These are phyloP conservation scores for Tryphoninae sp. DNA, from an alignment of 2,888 invertebrate genomes.

Conservation along the genomic window DNA sequence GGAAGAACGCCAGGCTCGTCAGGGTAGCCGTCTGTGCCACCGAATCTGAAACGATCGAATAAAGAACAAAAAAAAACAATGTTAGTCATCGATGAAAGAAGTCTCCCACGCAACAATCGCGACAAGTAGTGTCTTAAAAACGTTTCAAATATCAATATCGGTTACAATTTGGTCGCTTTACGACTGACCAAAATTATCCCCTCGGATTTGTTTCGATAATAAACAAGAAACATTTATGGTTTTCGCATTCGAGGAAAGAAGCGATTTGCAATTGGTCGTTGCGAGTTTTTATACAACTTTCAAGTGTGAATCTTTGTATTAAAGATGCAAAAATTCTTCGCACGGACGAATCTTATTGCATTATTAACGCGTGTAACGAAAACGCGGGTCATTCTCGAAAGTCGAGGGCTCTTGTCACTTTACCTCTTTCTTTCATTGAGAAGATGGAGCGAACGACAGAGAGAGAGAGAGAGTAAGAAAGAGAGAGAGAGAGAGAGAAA, in stretches of 20 bases:
- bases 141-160: slow-evolving; percentile 15
- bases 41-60: slow-evolving; percentile 76
- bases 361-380: slow-evolving; percentile 69
- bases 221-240: slow-evolving; percentile 34
- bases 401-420: slow-evolving; percentile 3
- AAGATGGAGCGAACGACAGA: slow-evolving; percentile 21
- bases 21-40: slow-evolving; percentile 78
- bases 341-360: slow-evolving; percentile 68
- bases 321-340: slow-evolving; percentile 60
- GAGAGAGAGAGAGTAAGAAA: slow-evolving; percentile 15
- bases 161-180: slow-evolving; percentile 44
- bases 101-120: neutral
- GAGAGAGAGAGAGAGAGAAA: slow-evolving; percentile 20
- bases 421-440: slow-evolving; percentile 3
- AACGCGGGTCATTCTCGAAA: slow-evolving; percentile 53
- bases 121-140: slow-evolving; percentile 24
- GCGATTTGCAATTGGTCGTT: slow-evolving; percentile 51
- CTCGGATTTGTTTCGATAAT: slow-evolving; percentile 46
- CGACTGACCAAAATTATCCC: slow-evolving; percentile 18
- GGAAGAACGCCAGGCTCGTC: slow-evolving; percentile 78
- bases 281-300: slow-evolving; percentile 34
- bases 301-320: slow-evolving; percentile 24
- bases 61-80: slow-evolving; percentile 31
- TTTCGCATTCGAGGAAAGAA: slow-evolving; percentile 13
- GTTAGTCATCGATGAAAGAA: slow-evolving; percentile 42